phyloP scores from a whole-genome alignment of 2,113 vertebrate species.

The Tachycineta bicolor region DNA sequence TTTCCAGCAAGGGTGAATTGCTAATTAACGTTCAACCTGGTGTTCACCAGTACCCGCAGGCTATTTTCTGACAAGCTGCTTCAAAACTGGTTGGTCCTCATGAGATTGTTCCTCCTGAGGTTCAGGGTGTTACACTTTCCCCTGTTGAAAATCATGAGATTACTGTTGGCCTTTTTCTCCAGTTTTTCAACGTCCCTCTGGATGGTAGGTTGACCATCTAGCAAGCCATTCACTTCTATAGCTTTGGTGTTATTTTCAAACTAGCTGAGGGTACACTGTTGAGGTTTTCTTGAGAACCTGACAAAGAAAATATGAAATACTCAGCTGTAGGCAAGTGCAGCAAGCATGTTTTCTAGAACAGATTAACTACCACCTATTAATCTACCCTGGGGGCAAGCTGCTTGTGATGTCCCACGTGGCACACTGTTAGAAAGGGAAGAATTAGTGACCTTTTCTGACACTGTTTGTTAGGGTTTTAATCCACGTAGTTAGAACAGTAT shows the following conservation, averaged over 20 bases:
- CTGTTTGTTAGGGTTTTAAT: not conserved
- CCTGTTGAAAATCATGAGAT: not conserved
- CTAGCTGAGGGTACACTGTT: not conserved
- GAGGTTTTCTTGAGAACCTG: not conserved
- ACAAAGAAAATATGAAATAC: not conserved
- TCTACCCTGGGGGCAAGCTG: not conserved
- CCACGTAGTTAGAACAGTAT: not conserved
- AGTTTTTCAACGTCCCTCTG: not conserved
- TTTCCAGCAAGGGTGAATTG: not conserved
- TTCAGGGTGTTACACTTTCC: not conserved
- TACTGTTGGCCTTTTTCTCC: not conserved
- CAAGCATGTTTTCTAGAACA: not conserved
- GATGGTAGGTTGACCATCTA: not conserved
- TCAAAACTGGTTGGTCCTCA: not conserved
- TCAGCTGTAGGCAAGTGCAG: not conserved
- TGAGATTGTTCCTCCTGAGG: not conserved
- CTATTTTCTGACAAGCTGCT: not conserved
- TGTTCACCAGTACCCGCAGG: not conserved
- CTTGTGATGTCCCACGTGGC: rapidly evolving
- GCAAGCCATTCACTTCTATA: not conserved
- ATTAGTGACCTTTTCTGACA: not conserved
- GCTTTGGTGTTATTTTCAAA: not conserved
- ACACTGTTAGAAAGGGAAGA: not conserved
- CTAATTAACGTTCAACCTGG: not conserved
- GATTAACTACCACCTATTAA: not conserved